Conservation (phyloP, 2,888 invertebrate species). For the Synanthedon vespiformis region DNA sequence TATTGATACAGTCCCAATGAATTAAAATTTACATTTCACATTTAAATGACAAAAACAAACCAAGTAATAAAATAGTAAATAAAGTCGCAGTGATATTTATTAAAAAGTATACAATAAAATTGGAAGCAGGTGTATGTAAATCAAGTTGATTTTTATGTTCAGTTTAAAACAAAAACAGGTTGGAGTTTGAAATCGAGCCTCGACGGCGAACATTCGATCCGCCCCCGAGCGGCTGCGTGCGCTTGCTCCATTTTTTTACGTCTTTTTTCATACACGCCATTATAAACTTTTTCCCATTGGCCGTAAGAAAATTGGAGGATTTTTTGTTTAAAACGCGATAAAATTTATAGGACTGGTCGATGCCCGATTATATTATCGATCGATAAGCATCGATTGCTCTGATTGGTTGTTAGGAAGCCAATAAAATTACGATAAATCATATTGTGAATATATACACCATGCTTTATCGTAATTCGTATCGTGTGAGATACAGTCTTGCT, state of each 20-base stretch:
- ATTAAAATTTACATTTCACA: too few species aligned
- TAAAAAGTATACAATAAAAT: conserved; percentile 6
- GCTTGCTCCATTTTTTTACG: conserved; percentile 32
- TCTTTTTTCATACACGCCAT: conserved; percentile 33
- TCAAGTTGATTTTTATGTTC: conserved; percentile 3
- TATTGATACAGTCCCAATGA: too few species aligned
- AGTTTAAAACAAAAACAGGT: conserved; percentile 49
- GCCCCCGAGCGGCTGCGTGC: conserved; percentile 44
- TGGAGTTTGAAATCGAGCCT: conserved; percentile 37
- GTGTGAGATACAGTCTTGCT: too few species aligned
- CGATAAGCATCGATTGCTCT: conserved; percentile 29
- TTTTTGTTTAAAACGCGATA: conserved; percentile 42
- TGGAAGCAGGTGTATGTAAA: conserved; percentile 14
- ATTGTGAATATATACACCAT: too few species aligned
- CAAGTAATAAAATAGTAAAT: too few species aligned
- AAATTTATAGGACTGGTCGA: conserved; percentile 58
- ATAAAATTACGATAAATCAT: conserved; percentile 26
- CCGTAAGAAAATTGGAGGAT: conserved; percentile 46
- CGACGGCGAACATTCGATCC: conserved; percentile 36
- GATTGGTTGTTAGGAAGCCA: conserved; percentile 35
- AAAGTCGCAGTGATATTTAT: not conserved
- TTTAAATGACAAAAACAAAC: too few species aligned
- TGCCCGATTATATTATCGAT: conserved; percentile 33
- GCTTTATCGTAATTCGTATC: too few species aligned
- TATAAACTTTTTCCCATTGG: conserved; percentile 68